Evolutionary conservation across 2,113 vertebrate species (phyloP).

Genomic region (Nibea coibor): DNA sequence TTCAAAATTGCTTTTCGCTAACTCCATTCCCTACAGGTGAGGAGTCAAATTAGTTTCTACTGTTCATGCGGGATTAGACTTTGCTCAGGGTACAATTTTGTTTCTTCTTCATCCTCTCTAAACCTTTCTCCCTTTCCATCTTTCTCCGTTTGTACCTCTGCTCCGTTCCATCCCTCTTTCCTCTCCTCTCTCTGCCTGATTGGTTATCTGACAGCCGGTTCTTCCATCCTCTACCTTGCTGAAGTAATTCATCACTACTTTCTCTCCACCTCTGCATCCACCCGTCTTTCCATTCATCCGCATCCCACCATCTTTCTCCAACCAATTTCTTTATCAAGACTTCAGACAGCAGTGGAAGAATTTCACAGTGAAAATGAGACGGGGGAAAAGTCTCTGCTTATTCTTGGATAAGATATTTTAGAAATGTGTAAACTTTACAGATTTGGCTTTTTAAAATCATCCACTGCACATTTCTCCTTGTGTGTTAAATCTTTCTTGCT

Average conservation of each 20-base stretch:
- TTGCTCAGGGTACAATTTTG: neutral
- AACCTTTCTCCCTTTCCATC: slow-evolving; percentile 4
- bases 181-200: slow-evolving; percentile 43
- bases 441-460: neutral
- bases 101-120: neutral
- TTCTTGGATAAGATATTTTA: neutral
- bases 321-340: slow-evolving; percentile 42
- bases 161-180: neutral
- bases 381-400: neutral
- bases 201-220: slow-evolving; percentile 53
- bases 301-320: slow-evolving; percentile 13
- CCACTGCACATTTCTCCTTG: neutral
- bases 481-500: slow-evolving; percentile 32
- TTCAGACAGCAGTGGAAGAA: neutral
- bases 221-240: slow-evolving; percentile 37
- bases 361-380: neutral
- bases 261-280: slow-evolving; percentile 33
- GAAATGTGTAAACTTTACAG: neutral
- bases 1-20: slow-evolving; percentile 11
- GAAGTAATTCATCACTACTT: slow-evolving; percentile 59
- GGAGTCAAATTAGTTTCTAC: slow-evolving; percentile 14
- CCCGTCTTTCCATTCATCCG: slow-evolving; percentile 21
- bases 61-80: neutral
- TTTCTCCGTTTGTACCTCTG: neutral
- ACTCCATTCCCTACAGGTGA: slow-evolving; percentile 24